phyloP scores from a whole-genome alignment of 2,797 vertebrate genomes.

The Scolopax rusticola region DNA sequence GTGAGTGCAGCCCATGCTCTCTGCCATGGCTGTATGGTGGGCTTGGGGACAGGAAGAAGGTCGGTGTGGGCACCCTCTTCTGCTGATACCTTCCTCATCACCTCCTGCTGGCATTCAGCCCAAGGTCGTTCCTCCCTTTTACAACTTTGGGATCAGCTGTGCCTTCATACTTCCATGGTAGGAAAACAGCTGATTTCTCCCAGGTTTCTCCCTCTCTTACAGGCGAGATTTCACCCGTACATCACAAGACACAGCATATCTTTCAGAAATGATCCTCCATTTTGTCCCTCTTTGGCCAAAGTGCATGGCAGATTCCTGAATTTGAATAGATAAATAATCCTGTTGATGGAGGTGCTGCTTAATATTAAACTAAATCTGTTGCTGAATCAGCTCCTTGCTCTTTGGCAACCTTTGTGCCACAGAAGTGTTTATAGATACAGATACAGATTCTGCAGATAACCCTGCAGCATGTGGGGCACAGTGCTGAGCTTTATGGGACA shows the following conservation, averaged over 20 bases:
- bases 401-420: conserved; percentile 11
- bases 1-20: not conserved
- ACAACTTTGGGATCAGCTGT: not conserved
- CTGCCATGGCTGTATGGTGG: accelerated
- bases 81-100: not conserved
- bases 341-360: conserved; percentile 1
- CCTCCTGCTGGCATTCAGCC: accelerated
- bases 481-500: conserved; percentile 8
- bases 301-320: not conserved
- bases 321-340: not conserved
- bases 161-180: not conserved
- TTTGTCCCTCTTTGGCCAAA: conserved; percentile 16
- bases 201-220: not conserved
- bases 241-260: not conserved
- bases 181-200: not conserved
- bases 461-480: not conserved
- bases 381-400: not conserved
- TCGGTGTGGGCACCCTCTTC: too few relatives aligned
- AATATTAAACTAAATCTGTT: conserved; percentile 7
- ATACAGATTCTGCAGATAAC: not conserved
- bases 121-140: not conserved
- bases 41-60: not conserved
- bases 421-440: not conserved
- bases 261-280: not conserved
- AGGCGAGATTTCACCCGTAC: not conserved